phyloP scores from a whole-genome alignment of 2,113 vertebrate genomes.

The Herpetotheres cachinnans region DNA sequence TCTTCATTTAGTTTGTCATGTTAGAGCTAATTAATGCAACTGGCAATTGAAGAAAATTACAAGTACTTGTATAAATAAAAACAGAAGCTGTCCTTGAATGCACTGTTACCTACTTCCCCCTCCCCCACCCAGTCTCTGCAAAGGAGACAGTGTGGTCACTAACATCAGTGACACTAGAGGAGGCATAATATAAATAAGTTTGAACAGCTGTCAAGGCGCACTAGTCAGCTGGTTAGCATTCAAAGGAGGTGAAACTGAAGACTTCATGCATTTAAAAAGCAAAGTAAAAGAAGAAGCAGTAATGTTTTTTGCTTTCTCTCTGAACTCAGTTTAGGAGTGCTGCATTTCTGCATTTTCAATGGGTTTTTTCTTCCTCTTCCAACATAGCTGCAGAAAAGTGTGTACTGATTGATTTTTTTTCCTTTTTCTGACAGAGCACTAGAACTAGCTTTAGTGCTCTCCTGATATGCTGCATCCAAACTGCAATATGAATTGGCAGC shows the following conservation, averaged over 20 bases:
- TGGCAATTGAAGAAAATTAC: neutral
- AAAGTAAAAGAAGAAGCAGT: neutral
- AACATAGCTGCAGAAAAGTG: neutral
- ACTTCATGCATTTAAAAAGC: neutral
- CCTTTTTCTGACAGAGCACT: neutral
- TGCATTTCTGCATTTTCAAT: neutral
- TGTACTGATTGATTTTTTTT: neutral
- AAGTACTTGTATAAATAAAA: neutral
- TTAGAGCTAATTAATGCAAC: neutral
- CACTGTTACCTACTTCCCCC: neutral
- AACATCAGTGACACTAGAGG: slow-evolving; percentile 73
- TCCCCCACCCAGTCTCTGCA: neutral
- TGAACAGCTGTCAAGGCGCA: slow-evolving; percentile 76
- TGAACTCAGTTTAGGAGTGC: neutral
- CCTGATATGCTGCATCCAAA: neutral
- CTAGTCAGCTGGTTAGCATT: slow-evolving; percentile 45
- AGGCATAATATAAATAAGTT: slow-evolving; percentile 70
- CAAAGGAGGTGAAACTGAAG: slow-evolving; percentile 22
- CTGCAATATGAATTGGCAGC: neutral
- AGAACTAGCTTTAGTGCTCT: neutral
- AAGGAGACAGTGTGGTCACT: neutral
- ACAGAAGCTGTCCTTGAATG: neutral
- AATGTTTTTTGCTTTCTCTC: neutral
- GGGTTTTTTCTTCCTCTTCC: neutral
- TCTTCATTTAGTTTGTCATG: neutral